These are phyloP conservation scores for Podabrus alpinus DNA, from an alignment of 2,888 invertebrate genomes.

Conservation along the genomic window DNA sequence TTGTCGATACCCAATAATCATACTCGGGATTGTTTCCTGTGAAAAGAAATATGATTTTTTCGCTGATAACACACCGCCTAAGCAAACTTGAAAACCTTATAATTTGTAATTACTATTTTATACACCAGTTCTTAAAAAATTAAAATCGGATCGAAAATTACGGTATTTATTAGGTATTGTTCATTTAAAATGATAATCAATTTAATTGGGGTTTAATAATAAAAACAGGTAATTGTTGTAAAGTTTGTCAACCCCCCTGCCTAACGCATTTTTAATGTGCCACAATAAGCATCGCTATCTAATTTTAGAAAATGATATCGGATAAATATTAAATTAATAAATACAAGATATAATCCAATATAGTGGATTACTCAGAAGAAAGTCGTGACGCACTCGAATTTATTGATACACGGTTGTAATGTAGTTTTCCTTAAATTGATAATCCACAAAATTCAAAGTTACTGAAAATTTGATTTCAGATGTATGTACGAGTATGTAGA, in stretches of 20 bases:
- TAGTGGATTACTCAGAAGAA: neutral
- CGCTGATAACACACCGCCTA: too few relatives aligned
- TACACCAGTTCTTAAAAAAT: too few relatives aligned
- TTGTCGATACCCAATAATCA: too few relatives aligned
- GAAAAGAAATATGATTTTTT: too few relatives aligned
- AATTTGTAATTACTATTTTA: neutral
- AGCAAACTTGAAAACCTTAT: too few relatives aligned
- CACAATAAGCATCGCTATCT: neutral
- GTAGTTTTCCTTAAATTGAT: neutral
- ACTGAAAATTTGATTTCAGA: too few relatives aligned
- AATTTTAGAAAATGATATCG: neutral
- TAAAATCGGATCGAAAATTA: neutral
- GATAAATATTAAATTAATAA: neutral
- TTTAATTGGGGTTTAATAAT: neutral
- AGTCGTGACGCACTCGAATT: neutral
- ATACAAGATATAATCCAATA: neutral
- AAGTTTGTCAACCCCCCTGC: neutral
- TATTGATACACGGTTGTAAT: neutral
- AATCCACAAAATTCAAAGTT: neutral
- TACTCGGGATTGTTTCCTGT: too few relatives aligned
- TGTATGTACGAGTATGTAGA: too few relatives aligned
- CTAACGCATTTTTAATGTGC: neutral
- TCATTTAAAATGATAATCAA: neutral
- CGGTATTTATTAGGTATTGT: neutral
- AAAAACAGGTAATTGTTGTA: neutral